These are phyloP conservation scores for Aphodius sticticus DNA, from an alignment of 2,888 invertebrate genomes.

Conservation along the genomic window DNA sequence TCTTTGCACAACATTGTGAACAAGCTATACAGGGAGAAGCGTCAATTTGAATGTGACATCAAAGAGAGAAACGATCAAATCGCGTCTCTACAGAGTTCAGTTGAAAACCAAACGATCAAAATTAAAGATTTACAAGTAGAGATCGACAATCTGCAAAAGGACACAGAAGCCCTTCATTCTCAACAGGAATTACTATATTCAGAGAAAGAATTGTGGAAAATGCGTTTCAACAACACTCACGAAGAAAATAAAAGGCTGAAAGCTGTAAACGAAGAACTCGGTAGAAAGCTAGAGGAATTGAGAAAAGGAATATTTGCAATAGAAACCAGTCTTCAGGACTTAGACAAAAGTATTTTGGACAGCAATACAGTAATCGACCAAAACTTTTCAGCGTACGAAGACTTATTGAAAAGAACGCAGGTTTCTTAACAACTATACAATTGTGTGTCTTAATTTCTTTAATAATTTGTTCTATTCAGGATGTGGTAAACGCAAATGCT, in stretches of 20 bases:
- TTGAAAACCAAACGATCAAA: constrained; percentile 17
- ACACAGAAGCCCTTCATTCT: constrained; percentile 7
- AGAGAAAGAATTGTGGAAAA: constrained; percentile 36
- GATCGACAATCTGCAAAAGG: constrained; percentile 24
- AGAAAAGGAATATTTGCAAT: constrained; percentile 21
- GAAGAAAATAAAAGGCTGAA: constrained; percentile 28
- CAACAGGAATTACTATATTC: constrained; percentile 6
- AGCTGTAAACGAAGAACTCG: constrained; percentile 25
- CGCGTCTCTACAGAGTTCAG: constrained; percentile 14
- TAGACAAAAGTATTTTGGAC: constrained; percentile 30
- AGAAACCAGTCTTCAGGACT: constrained; percentile 18
- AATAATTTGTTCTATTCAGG: constrained; percentile 30
- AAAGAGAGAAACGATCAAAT: constrained; percentile 21
- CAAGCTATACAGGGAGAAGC: constrained; percentile 31
- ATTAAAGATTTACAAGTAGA: constrained; percentile 23
- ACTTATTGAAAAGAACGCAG: constrained; percentile 30
- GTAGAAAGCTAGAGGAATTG: constrained; percentile 10
- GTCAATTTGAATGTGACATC: constrained; percentile 23
- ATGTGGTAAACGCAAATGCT: constrained; percentile 33
- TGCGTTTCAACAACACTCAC: constrained; percentile 30
- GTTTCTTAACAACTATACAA: constrained; percentile 10
- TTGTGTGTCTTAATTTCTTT: constrained; percentile 15
- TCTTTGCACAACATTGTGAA: constrained; percentile 20
- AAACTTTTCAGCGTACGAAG: constrained; percentile 29
- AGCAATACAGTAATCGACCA: constrained; percentile 31